A percentile compares a stretch with the other conserved stretches of the same genome.
Conservation (phyloP, 2,888 invertebrate genomes). For the Agonopterix alstromeriana region DNA sequence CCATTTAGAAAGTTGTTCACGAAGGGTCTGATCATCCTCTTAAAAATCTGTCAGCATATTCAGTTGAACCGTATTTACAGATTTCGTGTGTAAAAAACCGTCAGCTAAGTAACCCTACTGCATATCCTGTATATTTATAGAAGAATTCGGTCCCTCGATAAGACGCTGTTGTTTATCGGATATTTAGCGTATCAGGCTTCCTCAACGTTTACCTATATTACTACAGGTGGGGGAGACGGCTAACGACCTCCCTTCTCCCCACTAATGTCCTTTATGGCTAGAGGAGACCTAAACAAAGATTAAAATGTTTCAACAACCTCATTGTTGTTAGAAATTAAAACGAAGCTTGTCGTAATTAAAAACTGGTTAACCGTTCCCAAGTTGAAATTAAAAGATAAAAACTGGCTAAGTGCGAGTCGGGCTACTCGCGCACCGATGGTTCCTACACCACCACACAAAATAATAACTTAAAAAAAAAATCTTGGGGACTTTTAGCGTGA, state of each 20-base stretch:
- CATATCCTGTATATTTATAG: too few species aligned
- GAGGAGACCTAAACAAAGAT: neutral
- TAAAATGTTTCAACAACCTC: neutral
- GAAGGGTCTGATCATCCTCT: too few species aligned
- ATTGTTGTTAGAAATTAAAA: conserved; percentile 2
- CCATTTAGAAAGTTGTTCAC: too few species aligned
- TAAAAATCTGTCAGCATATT: too few species aligned
- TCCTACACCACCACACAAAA: too few species aligned
- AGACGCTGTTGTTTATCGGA: conserved; percentile 17
- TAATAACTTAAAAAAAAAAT: too few species aligned
- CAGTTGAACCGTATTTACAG: too few species aligned
- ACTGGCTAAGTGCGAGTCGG: too few species aligned
- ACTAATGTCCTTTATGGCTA: neutral
- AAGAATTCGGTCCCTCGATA: conserved; percentile 11
- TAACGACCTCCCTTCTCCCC: neutral
- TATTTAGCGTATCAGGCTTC: conserved; percentile 6
- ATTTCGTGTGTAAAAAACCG: too few species aligned
- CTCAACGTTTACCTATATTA: conserved; percentile 9
- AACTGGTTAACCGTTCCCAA: neutral
- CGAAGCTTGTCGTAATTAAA: conserved; percentile 1
- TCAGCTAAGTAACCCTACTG: too few species aligned
- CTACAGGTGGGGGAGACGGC: neutral
- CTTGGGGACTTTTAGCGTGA: too few species aligned
- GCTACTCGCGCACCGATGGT: too few species aligned
- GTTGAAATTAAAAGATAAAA: neutral